Conservation (phyloP, 2,797 vertebrate genomes). For the Ceyx erithaca region DNA sequence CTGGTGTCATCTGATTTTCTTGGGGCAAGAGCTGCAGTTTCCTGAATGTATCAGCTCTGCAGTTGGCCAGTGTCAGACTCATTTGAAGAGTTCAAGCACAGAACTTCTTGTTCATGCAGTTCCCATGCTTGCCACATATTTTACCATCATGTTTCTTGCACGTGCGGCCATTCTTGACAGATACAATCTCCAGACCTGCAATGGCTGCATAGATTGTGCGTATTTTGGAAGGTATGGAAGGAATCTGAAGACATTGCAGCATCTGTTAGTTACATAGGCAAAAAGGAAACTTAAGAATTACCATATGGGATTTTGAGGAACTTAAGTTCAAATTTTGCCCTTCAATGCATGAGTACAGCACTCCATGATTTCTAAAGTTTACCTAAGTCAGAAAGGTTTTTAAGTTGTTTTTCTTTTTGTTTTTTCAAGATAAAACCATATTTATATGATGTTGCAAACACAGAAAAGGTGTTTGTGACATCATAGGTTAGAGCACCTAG, state of each 20-base stretch:
- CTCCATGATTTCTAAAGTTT: background rate
- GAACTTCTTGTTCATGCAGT: conserved; percentile 61
- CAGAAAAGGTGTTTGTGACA: background rate
- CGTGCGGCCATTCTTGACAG: conserved; percentile 75
- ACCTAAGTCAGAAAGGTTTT: background rate
- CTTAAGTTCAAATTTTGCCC: conserved; percentile 43
- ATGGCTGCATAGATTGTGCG: conserved; percentile 60
- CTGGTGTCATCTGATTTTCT: background rate
- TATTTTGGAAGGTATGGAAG: conserved; percentile 80
- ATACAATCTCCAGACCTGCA: conserved; percentile 80
- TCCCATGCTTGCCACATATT: conserved; percentile 75
- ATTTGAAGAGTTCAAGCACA: conserved; percentile 71
- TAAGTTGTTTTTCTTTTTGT: background rate
- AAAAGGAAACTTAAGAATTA: conserved; percentile 63
- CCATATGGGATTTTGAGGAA: conserved; percentile 63
- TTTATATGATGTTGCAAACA: background rate
- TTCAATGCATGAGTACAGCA: background rate
- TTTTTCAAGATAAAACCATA: background rate
- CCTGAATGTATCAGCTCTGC: conserved; percentile 23
- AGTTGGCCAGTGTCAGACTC: conserved; percentile 28
- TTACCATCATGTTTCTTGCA: conserved; percentile 67
- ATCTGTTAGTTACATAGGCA: conserved; percentile 69
- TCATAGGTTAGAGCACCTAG: background rate
- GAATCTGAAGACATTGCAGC: conserved; percentile 73
- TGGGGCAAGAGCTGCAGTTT: conserved; percentile 23